These are phyloP conservation scores for Stegodyphus mimosarum DNA, from an alignment of 1,140 invertebrate species.

Conservation along the genomic window DNA sequence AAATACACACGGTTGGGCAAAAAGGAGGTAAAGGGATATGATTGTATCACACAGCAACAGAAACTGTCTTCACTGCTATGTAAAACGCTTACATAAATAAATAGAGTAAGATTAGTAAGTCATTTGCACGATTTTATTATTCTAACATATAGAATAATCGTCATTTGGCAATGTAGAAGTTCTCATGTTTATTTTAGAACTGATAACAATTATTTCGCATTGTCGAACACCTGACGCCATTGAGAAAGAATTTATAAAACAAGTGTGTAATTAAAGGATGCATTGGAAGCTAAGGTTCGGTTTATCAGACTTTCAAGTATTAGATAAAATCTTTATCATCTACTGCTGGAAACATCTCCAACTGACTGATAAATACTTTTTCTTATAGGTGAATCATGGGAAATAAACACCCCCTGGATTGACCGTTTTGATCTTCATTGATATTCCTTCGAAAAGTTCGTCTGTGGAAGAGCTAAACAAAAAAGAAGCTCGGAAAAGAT, in stretches of 20 bases:
- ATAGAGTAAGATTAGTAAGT: too few species aligned
- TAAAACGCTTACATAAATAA: too few species aligned
- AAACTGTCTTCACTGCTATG: too few species aligned
- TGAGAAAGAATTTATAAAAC: neutral
- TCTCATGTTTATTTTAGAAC: too few species aligned
- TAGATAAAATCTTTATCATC: conserved; percentile 34
- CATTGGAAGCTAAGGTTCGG: conserved; percentile 1
- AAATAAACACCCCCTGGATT: conserved; percentile 36
- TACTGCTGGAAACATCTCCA: conserved; percentile 47
- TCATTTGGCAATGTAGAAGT: too few species aligned
- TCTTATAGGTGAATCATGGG: conserved; percentile 36
- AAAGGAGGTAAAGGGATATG: too few species aligned
- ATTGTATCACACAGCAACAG: too few species aligned
- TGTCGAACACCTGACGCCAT: too few species aligned
- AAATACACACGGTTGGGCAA: too few species aligned
- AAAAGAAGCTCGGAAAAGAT: neutral
- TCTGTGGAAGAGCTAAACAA: neutral
- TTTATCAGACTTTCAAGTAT: conserved; percentile 28
- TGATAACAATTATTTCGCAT: too few species aligned
- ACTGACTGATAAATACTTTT: conserved; percentile 50
- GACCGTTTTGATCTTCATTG: neutral
- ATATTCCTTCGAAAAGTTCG: neutral
- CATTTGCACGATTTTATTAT: too few species aligned
- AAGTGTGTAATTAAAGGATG: conserved; percentile 1
- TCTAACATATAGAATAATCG: too few species aligned